Evolutionary conservation across 2,888 invertebrate genomes (phyloP).

Genomic region (Alentia gelatinosa): DNA sequence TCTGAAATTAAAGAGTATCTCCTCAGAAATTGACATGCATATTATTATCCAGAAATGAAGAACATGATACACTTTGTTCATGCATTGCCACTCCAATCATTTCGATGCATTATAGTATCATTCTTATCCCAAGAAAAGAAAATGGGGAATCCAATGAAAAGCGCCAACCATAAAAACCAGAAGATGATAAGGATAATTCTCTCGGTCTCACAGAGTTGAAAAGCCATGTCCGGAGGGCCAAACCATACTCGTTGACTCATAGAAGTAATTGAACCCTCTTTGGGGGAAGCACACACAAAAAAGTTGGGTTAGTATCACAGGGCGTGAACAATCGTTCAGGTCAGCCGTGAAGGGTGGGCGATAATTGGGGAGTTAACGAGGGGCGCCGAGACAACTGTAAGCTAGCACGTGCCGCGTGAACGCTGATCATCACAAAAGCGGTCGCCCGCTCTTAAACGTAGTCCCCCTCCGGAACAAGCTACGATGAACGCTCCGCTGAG

Average conservation of each 20-base stretch:
- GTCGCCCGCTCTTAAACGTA: not conserved
- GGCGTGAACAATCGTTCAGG: not conserved
- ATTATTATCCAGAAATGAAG: too few relatives aligned
- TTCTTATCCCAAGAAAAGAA: too few relatives aligned
- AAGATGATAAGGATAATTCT: not conserved
- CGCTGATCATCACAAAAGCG: not conserved
- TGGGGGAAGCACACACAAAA: not conserved
- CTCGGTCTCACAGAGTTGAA: not conserved
- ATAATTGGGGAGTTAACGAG: conserved; percentile 32
- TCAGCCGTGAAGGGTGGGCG: not conserved
- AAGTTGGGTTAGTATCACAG: not conserved
- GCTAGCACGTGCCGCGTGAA: not conserved
- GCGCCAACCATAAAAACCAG: too few relatives aligned
- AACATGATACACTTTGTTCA: too few relatives aligned
- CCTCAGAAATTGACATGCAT: too few relatives aligned
- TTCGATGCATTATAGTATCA: too few relatives aligned
- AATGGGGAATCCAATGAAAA: too few relatives aligned
- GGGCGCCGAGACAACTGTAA: not conserved
- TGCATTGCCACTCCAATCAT: too few relatives aligned
- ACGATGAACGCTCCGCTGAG: not conserved
- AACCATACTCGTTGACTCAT: not conserved
- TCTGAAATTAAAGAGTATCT: too few relatives aligned
- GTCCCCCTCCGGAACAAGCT: not conserved
- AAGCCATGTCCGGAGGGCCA: not conserved
- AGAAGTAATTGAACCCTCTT: conserved; percentile 4